Base-by-base conservation (phyloP, 2,888 invertebrate genomes). In the Callosobruchus maculatus region DNA sequence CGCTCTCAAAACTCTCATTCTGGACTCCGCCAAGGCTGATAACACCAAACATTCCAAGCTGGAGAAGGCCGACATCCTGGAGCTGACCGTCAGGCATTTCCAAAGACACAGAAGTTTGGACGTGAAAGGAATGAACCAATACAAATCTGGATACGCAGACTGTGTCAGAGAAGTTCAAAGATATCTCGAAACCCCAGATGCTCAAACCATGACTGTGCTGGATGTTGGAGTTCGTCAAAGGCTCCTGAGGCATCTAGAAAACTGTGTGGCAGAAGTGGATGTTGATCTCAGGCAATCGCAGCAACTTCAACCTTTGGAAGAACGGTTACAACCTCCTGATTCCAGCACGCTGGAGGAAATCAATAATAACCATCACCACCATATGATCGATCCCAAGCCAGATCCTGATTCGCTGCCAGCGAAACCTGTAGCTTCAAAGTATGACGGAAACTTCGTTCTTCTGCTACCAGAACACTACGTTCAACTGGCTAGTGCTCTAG, bases 41-140 rank as follows among this genome's bases (percentile, higher is more conserved):
- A 91, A 90, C 85, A 92, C 92, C 72, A 93, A 93, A 83, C 94
- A 95, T 84, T 93, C 93, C 77, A 95, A 95, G 87, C 88, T 95
- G 85, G 95, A 95, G 87, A 95, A 95, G 85, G 94, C 94, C 2
- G 95, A 95, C 86, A 95, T 95, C 80, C 87, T 95, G 77, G 95
- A 95, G 86, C 89, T 95, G 85, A 94, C 95, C 0, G 95, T 95
- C 71, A 89, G 94, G 75, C 94, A 95, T 86, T 91, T 96, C 79
- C 94, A 94, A 85, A 87, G 92, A 79, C 93, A 93, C 84, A 90
- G 93, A 78, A 92, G 92, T 78, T 86, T 93, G 66, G 91, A 92
- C 78, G 90, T 90, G 79, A 90, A 90, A 74, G 88, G 89, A 84
- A 86, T 91, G 76, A 90, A 89, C 85, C 92, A 91, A 85, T 92